Evolutionary conservation across 92 coral and sea anemone genomes (phyloP), one percentile per base, ranked within the genome.

Genomic region (Siderastrea radians): DNA sequence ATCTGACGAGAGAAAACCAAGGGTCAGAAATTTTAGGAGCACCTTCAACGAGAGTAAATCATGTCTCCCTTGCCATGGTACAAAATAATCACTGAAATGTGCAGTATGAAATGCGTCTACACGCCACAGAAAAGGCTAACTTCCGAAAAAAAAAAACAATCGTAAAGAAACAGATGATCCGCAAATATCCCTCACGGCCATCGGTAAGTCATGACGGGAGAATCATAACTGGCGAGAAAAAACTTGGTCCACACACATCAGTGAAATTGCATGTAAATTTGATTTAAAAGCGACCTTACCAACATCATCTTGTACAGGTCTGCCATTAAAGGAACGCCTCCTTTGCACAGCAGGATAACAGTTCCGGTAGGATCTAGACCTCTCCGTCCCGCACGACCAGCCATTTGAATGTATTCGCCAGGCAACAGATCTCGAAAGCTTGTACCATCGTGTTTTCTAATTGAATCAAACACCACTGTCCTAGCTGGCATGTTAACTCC

Each of bases 401-500:
- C 98, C 99, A 98, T 98, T 76, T 98, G 99, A 49, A 96, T 88
- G 58, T 96, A 98, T 69, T 98, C 99, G 1, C 98, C 98, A 3
- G 99, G 68, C 44, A 94, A 84, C 72, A 98, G 80, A 17, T 94
- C 98, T 26, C 99, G 79, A 58, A 98, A 95, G 57, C 61, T 72
- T 15, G 84, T 84, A 0, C 99, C 99, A 58, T 98, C 99, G 79
- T 95, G 96, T 72, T 98, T 98, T 48, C 98, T 91, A 26, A 89
- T 92, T 46, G 96, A 86, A 76, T 95, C 98, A 77, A 98, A 98
- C 26, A 96, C 96, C 38, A 98, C 99, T 13, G 99, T 98, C 50
- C 95, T 89, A 3, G 99, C 98, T 1, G 99, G 99, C 99, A 98
- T 98, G 93, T 98, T 98, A 3, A 98, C 98, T 14, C 99, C 99